Evolutionary conservation across 2,888 invertebrate species (phyloP), one percentile per base, ranked within the genome.

Genomic region (Oegoconia quadripuncta): DNA sequence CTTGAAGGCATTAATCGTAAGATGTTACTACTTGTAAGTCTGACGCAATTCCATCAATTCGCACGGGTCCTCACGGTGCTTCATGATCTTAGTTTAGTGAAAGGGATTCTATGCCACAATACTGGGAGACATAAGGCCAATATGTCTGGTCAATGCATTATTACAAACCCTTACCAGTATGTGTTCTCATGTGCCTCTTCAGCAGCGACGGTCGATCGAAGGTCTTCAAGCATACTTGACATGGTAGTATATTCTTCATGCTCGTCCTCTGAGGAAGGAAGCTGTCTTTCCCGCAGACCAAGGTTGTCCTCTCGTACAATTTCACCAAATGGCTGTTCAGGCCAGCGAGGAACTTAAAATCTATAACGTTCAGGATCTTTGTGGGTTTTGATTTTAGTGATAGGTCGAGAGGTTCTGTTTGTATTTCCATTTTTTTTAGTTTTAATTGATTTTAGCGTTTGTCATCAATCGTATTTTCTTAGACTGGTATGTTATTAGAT

Each of bases 141-240:
- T n/a, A n/a, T n/a, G n/a, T n/a, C n/a, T n/a, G n/a, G n/a, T n/a
- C n/a, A n/a, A n/a, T n/a, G n/a, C 4, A 18, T 5, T 7, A 7
- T 7, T 4, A 18, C 18, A 18, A 5, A 11, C 2, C 38, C 34
- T 54, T 71, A 89, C 92, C 92, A 40, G 93, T 93, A 59, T 93
- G 93, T 0, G 91, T 92, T 34, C 92, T 73, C 77, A 91, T 88
- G 58, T 93, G 92, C 45, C 93, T 70, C 52, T 91, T 91, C 46
- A 93, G 61, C 39, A 93, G 62, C 1, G 92, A 92, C 0, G 92
- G 92, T 30, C 93, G 74, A 55, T 93, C 93, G 54, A 93, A 93
- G 14, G 90, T 89, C 74, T 93, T 93, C 32, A 90, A 76, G 54
- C 93, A 93, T 1, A 90, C 89, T 27, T 90, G 90, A 55, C 93